Conservation (phyloP, 2,113 vertebrate species). For the Sula dactylatra region DNA sequence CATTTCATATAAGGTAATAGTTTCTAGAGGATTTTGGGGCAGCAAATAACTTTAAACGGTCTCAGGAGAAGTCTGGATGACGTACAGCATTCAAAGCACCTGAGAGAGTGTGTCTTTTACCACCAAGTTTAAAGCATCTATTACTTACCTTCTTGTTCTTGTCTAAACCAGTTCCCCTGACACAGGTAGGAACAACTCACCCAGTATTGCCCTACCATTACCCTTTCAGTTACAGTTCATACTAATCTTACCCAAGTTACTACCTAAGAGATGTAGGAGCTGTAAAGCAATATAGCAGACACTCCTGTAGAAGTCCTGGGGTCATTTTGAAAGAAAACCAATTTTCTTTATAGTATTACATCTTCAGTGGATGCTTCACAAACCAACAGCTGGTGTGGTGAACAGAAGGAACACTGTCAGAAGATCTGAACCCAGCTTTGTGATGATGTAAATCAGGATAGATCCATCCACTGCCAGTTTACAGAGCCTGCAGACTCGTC, state of each 20-base stretch:
- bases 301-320: background rate
- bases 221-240: background rate
- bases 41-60: conserved; percentile 63
- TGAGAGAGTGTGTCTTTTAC: conserved; percentile 2
- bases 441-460: background rate
- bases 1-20: conserved; percentile 67
- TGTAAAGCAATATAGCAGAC: background rate
- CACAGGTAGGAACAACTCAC: background rate
- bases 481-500: background rate
- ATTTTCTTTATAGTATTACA: background rate
- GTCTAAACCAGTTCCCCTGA: background rate
- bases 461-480: background rate
- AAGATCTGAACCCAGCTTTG: background rate
- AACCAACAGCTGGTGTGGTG: background rate
- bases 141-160: background rate
- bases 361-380: background rate
- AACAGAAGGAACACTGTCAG: background rate
- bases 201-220: background rate
- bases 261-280: background rate
- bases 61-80: conserved; percentile 61
- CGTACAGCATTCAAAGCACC: conserved; percentile 6
- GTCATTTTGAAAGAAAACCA: background rate
- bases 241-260: background rate
- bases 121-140: background rate
- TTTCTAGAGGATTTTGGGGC: conserved; percentile 67